Percentiles rank a stretch among this genome's conserved stretches.
Conservation (phyloP, 2,797 vertebrate genomes). For the Aulostomus chinensis region DNA sequence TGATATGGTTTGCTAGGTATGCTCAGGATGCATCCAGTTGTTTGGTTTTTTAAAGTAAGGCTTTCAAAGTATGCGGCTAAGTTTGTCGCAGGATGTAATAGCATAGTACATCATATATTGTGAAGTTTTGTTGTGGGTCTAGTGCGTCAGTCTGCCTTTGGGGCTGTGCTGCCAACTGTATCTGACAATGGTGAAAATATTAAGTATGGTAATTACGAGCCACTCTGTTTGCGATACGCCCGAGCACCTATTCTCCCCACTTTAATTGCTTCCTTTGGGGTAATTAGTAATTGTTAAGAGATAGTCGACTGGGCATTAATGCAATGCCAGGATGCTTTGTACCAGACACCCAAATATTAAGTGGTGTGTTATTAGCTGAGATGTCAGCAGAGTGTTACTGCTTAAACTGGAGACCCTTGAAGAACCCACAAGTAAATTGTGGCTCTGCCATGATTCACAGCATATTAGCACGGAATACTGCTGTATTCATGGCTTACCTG, state of each 20-base stretch:
- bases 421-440: slow-evolving; percentile 6
- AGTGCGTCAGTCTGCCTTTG: slow-evolving; percentile 46
- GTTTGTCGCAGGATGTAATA: slow-evolving; percentile 42
- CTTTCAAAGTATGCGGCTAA: slow-evolving; percentile 31
- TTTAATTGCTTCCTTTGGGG: slow-evolving; percentile 74
- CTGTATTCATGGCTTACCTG: too few relatives aligned
- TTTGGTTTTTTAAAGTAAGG: too few relatives aligned
- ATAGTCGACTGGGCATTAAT: slow-evolving; percentile 67
- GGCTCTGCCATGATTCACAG: too few relatives aligned
- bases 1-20: too few relatives aligned
- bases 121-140: slow-evolving; percentile 51
- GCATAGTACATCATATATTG: slow-evolving; percentile 43
- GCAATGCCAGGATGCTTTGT: slow-evolving; percentile 49
- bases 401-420: slow-evolving; percentile 14
- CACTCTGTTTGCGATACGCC: slow-evolving; percentile 54
- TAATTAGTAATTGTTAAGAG: slow-evolving; percentile 75
- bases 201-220: slow-evolving; percentile 66
- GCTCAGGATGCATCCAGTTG: slow-evolving; percentile 22
- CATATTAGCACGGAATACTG: too few relatives aligned
- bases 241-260: slow-evolving; percentile 38
- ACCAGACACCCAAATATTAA: slow-evolving; percentile 50
- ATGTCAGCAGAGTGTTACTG: slow-evolving; percentile 51
- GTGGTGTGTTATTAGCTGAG: slow-evolving; percentile 63
- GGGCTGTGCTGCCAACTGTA: slow-evolving; percentile 56
- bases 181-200: slow-evolving; percentile 68